Evolutionary conservation across 2,113 vertebrate genomes (phyloP).

Genomic region (Leptosomus discolor): DNA sequence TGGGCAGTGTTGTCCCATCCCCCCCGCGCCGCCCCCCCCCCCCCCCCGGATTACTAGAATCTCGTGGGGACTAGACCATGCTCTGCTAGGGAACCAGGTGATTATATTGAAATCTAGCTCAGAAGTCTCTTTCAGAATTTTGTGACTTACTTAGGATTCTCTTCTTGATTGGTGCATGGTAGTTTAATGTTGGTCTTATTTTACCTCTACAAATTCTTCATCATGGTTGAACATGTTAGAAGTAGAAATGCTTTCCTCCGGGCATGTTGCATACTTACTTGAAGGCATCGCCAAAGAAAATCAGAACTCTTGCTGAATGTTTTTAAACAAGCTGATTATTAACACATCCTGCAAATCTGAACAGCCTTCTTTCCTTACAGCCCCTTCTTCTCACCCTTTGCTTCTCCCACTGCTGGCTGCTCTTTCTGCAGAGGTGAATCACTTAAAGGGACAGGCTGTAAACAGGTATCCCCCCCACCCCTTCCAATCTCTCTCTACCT

Average conservation of each 20-base stretch:
- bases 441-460: not conserved
- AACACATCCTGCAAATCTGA: not conserved
- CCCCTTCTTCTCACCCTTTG: not conserved
- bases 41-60: not conserved
- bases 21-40: rapidly evolving
- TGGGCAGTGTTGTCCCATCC: not conserved
- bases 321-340: not conserved
- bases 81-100: not conserved
- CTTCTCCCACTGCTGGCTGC: not conserved
- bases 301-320: not conserved
- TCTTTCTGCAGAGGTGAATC: not conserved
- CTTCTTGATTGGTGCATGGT: not conserved
- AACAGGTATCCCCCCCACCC: not conserved
- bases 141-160: not conserved
- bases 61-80: too few relatives aligned
- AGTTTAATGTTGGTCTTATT: not conserved
- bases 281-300: not conserved
- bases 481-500: not conserved
- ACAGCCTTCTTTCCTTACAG: not conserved
- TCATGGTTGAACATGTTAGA: not conserved
- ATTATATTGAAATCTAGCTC: not conserved
- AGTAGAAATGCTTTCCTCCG: not conserved
- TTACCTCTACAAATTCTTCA: not conserved
- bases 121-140: not conserved
- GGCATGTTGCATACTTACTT: not conserved